Conservation (phyloP, 2,888 invertebrate species). For the Agonopterix alstromeriana region DNA sequence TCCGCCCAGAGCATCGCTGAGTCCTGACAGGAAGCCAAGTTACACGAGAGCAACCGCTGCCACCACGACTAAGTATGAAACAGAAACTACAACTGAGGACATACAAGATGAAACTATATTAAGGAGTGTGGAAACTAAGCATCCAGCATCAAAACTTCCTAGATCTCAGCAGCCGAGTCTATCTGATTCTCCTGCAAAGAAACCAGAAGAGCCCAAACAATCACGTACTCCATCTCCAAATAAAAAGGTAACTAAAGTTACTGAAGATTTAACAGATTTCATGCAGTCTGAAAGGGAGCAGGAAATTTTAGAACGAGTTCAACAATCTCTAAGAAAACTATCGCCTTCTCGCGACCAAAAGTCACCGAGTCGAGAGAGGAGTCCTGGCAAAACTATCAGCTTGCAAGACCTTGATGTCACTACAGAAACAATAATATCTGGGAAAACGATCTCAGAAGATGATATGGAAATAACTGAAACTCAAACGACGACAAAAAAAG, state of each 20-base stretch:
- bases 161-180: neutral
- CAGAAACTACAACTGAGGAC: conserved; percentile 4
- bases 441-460: conserved; percentile 14
- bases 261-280: conserved; percentile 34
- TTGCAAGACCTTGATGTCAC: conserved; percentile 36
- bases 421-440: conserved; percentile 5
- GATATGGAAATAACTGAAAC: conserved; percentile 11
- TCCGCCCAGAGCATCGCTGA: conserved; percentile 14
- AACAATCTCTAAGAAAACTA: conserved; percentile 53
- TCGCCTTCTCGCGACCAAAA: conserved; percentile 53
- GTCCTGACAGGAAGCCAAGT: conserved; percentile 36
- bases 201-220: conserved; percentile 8
- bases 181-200: conserved; percentile 5
- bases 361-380: conserved; percentile 42
- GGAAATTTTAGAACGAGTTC: conserved; percentile 53
- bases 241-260: conserved; percentile 23
- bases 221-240: conserved; percentile 25
- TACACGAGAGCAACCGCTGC: conserved; percentile 46
- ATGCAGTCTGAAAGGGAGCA: conserved; percentile 53
- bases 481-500: conserved; percentile 14
- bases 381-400: conserved; percentile 41
- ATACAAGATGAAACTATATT: neutral
- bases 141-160: conserved; percentile 6
- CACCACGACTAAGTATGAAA: conserved; percentile 8
- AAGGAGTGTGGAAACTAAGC: conserved; percentile 6